Evolutionary conservation across 2,797 vertebrate species (phyloP), one percentile per base, ranked within the genome.

Genomic region (Mormyrus proboscirostris): DNA sequence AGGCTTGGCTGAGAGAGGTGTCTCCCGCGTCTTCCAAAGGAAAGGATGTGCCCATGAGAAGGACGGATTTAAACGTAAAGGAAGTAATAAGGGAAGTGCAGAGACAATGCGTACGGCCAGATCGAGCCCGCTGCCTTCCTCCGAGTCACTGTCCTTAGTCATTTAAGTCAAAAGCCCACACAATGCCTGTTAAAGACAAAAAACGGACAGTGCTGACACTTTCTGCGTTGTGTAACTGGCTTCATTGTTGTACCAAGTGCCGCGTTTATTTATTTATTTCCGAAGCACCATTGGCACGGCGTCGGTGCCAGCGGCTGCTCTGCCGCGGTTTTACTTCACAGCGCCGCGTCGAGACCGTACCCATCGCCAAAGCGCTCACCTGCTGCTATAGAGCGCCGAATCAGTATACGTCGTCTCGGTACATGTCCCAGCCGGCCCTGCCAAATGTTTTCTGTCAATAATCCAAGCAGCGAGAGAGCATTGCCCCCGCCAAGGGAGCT

Each of bases 401-500:
- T 86, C 47, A 0, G n/a, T 29, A 65, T 47, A 14, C 55, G 29
- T 76, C 57, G 83, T 10, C 44, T n/a, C 33, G 47, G n/a, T 44
- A 51, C 69, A 47, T 51, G 41, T 57, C 25, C 47, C 85, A 7
- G 47, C 33, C 94, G 93, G 92, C 93, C 92, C 86, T 90, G 91
- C 92, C 92, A 93, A 88, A 59, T 87, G 38, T 59, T 86, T 73
- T 55, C 53, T 90, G 49, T 88, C 55, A 88, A 84, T 57, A 76
- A 82, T 83, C 53, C 73, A 59, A 16, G 41, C 76, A 51, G 91
- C 92, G 92, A 90, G 92, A 92, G 88, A 93, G 94, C 92, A 85
- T 89, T 89, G 93, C 92, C 92, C 93, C 92, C 93, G 88, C 93
- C 92, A 90, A 93, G 93, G 90, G 88, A 91, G 93, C 92, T 92